A percentile compares a stretch with the other conserved stretches of the same genome.
Conservation (phyloP, 2,797 vertebrate species). For the Leptoclinus maculatus region DNA sequence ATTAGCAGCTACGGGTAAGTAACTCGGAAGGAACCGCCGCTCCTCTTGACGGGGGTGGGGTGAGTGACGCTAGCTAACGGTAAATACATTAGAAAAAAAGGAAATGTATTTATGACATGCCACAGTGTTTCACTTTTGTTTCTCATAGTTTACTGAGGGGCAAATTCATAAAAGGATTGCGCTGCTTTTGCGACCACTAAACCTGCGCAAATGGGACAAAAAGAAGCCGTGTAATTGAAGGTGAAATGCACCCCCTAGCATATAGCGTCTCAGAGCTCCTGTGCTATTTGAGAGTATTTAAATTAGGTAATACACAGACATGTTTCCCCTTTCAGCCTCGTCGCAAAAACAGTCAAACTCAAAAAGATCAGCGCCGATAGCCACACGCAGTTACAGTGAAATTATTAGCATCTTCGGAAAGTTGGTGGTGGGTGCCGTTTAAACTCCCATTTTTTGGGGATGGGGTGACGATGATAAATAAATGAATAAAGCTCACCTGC, state of each 20-base stretch:
- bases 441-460: too few species aligned
- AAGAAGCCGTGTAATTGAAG: background rate
- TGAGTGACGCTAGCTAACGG: background rate
- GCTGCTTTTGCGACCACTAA: too few species aligned
- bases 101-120: background rate
- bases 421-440: too few species aligned
- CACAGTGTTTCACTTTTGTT: background rate
- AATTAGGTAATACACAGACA: background rate
- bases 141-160: rapidly evolving
- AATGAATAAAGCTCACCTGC: too few species aligned
- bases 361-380: background rate
- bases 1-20: background rate
- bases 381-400: too few species aligned
- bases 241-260: background rate
- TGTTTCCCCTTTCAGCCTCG: background rate
- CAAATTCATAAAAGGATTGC: background rate
- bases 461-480: too few species aligned
- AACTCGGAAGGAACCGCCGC: too few species aligned
- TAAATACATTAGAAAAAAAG: background rate
- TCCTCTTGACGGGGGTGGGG: background rate
- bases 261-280: background rate
- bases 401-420: too few species aligned
- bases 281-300: background rate
- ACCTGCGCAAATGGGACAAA: background rate
- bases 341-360: background rate